Conservation (phyloP, 2,797 vertebrate genomes). For the Myioborus miniatus region DNA sequence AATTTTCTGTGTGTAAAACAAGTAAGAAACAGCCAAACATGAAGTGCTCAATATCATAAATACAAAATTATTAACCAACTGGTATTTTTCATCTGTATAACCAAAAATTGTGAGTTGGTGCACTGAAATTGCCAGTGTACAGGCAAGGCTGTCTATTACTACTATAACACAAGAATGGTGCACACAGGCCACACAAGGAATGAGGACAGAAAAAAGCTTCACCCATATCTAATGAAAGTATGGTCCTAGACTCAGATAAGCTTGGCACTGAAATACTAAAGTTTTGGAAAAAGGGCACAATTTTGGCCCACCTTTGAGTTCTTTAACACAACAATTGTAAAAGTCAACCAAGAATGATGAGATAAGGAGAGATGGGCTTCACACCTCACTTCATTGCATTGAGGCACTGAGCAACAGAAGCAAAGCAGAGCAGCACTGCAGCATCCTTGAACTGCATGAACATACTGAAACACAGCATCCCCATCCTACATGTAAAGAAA, state of each 20-base stretch:
- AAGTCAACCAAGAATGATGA: background rate
- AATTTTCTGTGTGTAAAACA: background rate
- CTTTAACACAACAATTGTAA: background rate
- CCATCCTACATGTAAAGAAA: background rate
- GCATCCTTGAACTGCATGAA: background rate
- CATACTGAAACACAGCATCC: background rate
- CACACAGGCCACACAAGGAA: fast-evolving
- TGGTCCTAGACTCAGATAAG: background rate
- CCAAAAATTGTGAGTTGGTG: background rate
- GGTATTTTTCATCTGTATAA: background rate
- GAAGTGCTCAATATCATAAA: background rate
- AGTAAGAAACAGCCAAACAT: background rate
- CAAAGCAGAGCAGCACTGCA: background rate
- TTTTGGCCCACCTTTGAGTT: background rate
- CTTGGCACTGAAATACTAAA: background rate
- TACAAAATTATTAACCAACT: background rate
- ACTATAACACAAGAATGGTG: background rate
- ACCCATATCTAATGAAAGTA: background rate
- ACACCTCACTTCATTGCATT: background rate
- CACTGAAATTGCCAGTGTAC: background rate
- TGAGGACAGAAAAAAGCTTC: background rate
- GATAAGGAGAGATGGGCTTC: background rate
- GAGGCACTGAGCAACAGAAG: background rate
- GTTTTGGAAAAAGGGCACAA: background rate
- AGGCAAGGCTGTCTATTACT: background rate